Conservation (phyloP, 2,888 invertebrate genomes). For the Melanostoma mellinum region DNA sequence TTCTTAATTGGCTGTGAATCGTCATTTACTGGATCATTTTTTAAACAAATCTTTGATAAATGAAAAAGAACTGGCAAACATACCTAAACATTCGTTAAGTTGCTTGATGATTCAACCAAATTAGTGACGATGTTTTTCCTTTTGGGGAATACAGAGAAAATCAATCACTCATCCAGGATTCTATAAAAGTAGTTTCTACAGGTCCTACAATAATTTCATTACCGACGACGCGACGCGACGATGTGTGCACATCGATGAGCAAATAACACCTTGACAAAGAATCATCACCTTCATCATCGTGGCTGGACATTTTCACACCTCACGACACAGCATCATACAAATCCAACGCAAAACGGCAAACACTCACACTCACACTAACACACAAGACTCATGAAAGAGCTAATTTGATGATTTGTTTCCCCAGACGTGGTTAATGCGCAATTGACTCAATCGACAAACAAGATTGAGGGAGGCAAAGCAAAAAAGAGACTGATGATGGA, state of each 20-base stretch:
- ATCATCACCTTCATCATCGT: conserved; percentile 1
- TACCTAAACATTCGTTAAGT: conserved; percentile 54
- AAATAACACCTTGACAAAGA: conserved; percentile 33
- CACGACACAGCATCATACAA: conserved; percentile 45
- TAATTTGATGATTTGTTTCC: conserved; percentile 59
- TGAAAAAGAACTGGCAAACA: conserved; percentile 15
- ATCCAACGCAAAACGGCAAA: conserved; percentile 39
- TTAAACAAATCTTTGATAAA: neutral
- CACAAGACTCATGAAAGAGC: neutral
- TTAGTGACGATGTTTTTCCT: conserved; percentile 36
- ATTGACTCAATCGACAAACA: conserved; percentile 19
- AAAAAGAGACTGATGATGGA: conserved; percentile 37
- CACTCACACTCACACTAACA: conserved; percentile 8
- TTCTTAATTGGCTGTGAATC: conserved; percentile 58
- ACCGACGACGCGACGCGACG: conserved; percentile 7
- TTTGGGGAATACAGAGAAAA: conserved; percentile 39
- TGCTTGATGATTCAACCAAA: conserved; percentile 66
- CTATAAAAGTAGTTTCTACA: neutral
- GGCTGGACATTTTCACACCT: conserved; percentile 59
- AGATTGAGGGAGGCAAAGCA: neutral
- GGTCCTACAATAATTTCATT: conserved; percentile 60
- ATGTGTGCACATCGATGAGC: conserved; percentile 16
- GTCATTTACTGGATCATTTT: conserved; percentile 11
- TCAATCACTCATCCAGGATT: conserved; percentile 37
- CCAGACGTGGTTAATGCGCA: conserved; percentile 55